These are phyloP conservation scores for Ammospiza nelsoni DNA, from an alignment of 2,113 vertebrate genomes.

Conservation along the genomic window DNA sequence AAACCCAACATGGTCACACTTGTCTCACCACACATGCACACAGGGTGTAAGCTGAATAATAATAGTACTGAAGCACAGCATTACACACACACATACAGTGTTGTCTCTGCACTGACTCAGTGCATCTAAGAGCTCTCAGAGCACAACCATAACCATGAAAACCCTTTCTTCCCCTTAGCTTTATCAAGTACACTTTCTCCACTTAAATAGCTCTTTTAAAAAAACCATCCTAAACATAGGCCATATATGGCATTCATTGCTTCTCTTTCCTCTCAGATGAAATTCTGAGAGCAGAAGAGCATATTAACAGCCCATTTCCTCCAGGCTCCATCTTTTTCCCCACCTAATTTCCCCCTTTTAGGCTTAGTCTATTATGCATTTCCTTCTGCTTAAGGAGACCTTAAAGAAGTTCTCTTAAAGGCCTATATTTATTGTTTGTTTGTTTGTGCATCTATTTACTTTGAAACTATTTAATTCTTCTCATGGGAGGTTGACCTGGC, in stretches of 20 bases:
- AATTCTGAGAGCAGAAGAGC: not conserved
- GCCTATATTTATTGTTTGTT: not conserved
- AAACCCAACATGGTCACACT: not conserved
- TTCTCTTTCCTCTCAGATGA: not conserved
- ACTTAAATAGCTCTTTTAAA: not conserved
- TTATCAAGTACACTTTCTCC: not conserved
- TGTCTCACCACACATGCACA: not conserved
- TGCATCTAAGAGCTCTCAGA: not conserved
- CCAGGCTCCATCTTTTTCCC: not conserved
- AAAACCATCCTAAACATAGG: not conserved
- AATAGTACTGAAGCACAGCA: not conserved
- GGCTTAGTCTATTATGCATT: not conserved
- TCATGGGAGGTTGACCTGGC: not conserved
- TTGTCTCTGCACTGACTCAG: not conserved
- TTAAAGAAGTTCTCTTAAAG: not conserved
- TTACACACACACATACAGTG: not conserved
- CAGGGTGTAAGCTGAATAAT: not conserved
- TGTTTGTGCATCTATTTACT: not conserved
- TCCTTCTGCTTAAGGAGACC: not conserved
- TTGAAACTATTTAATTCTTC: not conserved
- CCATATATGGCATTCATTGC: not conserved
- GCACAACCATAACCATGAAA: not conserved
- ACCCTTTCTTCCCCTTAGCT: not conserved
- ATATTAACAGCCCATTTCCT: not conserved
- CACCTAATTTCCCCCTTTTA: not conserved